Percentiles rank a stretch among this genome's conserved stretches.
Conservation (phyloP, 2,888 invertebrate species). For the Teinopalpus imperialis region DNA sequence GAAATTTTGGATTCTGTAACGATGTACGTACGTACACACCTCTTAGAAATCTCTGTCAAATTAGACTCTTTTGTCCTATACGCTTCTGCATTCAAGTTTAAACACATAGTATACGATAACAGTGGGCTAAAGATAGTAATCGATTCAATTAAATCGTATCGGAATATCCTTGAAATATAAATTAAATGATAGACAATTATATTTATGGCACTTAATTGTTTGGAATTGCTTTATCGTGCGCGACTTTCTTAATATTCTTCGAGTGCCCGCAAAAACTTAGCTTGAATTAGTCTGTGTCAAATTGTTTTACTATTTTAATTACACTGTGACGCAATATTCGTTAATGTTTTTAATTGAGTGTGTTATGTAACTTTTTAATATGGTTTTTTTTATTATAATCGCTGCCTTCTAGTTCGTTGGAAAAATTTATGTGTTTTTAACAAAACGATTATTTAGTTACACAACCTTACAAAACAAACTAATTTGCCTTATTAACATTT, state of each 20-base stretch:
- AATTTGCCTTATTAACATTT: no score
- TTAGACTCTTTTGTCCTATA: no score
- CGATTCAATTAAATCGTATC: no score
- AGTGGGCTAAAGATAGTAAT: no score
- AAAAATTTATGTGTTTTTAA: neutral
- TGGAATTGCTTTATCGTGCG: slow-evolving; percentile 22
- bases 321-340: slow-evolving; percentile 19
- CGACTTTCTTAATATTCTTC: slow-evolving; percentile 17
- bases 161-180: slow-evolving; percentile 14
- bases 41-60: no score
- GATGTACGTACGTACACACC: no score
- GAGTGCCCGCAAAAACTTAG: slow-evolving; percentile 6
- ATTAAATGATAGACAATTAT: slow-evolving; percentile 22
- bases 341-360: slow-evolving; percentile 10
- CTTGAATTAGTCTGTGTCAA: slow-evolving; percentile 8
- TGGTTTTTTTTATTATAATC: neutral
- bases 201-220: slow-evolving; percentile 20
- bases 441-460: no score
- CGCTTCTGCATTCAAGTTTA: no score
- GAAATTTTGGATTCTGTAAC: no score
- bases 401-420: no score
- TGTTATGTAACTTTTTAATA: slow-evolving; percentile 9
- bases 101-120: no score
- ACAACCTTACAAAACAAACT: no score
- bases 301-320: slow-evolving; percentile 18